phyloP scores from a whole-genome alignment of 2,113 vertebrate species.

The Apteryx mantelli region DNA sequence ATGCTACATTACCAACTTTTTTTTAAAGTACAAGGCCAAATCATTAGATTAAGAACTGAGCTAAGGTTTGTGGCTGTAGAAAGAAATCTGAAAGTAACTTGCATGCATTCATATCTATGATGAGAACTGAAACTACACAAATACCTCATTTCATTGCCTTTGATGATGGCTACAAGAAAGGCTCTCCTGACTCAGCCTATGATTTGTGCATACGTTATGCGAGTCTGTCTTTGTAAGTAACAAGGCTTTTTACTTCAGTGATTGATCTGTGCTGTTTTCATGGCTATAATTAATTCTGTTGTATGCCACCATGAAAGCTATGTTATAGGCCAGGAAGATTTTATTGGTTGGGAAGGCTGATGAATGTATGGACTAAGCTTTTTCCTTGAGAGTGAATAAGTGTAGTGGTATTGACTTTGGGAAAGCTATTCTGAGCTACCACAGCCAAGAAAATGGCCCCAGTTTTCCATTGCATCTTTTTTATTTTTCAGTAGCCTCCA shows the following conservation, averaged over 20 bases:
- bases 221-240: constrained; percentile 31
- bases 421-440: constrained; percentile 21
- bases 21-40: not conserved
- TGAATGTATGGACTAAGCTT: constrained; percentile 4
- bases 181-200: constrained; percentile 13
- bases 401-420: constrained; percentile 15
- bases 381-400: constrained; percentile 30
- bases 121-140: not conserved
- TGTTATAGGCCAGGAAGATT: not conserved
- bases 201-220: constrained; percentile 56
- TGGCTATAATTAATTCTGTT: constrained; percentile 22
- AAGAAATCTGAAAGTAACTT: not conserved
- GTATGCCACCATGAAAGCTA: not conserved
- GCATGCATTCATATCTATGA: not conserved
- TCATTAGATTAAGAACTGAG: not conserved
- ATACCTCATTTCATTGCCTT: constrained; percentile 8
- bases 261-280: constrained; percentile 43
- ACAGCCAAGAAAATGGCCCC: not conserved
- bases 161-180: constrained; percentile 11
- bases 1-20: not conserved
- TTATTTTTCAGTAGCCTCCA: not conserved
- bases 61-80: not conserved
- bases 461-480: not conserved
- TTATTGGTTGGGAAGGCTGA: constrained; percentile 13
- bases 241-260: constrained; percentile 31